Conservation (phyloP, 2,797 vertebrate species). For the Hoplostethus atlanticus region DNA sequence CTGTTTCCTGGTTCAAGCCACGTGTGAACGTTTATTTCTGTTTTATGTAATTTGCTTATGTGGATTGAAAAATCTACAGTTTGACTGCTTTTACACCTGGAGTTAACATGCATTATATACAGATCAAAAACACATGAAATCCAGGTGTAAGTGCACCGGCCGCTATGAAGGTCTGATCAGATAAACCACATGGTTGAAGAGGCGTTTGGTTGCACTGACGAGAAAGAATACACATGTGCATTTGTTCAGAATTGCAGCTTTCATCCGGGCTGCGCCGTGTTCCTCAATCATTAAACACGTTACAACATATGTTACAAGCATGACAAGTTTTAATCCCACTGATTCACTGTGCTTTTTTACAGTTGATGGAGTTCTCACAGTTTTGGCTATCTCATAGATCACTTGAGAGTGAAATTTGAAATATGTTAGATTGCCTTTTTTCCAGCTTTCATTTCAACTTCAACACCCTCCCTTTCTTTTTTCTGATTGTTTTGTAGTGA, state of each 20-base stretch:
- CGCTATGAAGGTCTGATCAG: too few relatives aligned
- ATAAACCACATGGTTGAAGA: too few relatives aligned
- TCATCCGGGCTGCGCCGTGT: neutral
- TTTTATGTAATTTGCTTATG: neutral
- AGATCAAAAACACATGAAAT: too few relatives aligned
- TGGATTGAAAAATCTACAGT: conserved; percentile 13
- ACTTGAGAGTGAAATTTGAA: neutral
- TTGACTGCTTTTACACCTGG: too few relatives aligned
- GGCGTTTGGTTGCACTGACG: too few relatives aligned
- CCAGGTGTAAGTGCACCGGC: too few relatives aligned
- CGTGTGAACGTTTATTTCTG: neutral
- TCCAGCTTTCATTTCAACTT: too few relatives aligned
- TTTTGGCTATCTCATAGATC: neutral
- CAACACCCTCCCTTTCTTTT: neutral
- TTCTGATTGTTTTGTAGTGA: neutral
- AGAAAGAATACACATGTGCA: too few relatives aligned
- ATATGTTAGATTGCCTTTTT: neutral
- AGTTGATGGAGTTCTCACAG: neutral
- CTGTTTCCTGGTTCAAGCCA: neutral
- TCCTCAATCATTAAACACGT: neutral
- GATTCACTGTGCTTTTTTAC: neutral
- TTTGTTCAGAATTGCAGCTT: neutral
- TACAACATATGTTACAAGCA: neutral
- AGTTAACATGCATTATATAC: too few relatives aligned
- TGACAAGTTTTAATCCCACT: neutral